Evolutionary conservation across 2,888 invertebrate genomes (phyloP).

Genomic region (Julus scandinavius): DNA sequence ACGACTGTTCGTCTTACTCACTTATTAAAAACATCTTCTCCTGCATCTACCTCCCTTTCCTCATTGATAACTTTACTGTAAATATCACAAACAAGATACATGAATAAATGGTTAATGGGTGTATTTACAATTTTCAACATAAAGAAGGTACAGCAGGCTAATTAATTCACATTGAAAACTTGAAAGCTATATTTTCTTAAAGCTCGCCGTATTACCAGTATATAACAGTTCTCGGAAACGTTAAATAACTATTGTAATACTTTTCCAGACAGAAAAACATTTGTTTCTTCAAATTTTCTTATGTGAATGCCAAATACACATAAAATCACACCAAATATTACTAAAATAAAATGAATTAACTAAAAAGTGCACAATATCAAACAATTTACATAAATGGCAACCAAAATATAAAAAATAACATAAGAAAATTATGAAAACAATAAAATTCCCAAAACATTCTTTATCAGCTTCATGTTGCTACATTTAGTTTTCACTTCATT

Average conservation of each 20-base stretch:
- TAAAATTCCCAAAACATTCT: too few relatives aligned
- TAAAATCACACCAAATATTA: neutral
- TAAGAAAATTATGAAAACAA: constrained; percentile 12
- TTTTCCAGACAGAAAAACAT: neutral
- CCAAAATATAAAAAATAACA: neutral
- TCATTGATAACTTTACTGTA: constrained; percentile 77
- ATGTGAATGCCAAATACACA: neutral
- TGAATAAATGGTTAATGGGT: neutral
- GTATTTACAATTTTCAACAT: neutral
- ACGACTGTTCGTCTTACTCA: constrained; percentile 53
- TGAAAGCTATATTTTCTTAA: neutral
- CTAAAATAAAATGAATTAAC: neutral
- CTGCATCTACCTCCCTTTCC: constrained; percentile 70
- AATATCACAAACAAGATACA: constrained; percentile 60
- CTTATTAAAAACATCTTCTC: constrained; percentile 59
- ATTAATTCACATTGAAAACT: neutral
- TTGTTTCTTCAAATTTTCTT: neutral
- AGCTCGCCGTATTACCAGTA: neutral
- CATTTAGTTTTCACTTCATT: neutral
- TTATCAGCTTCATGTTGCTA: too few relatives aligned
- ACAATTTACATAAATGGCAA: neutral
- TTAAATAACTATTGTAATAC: neutral
- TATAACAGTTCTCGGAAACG: too few relatives aligned
- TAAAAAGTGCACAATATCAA: neutral
- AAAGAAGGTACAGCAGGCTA: neutral